phyloP scores from a whole-genome alignment of 2,797 vertebrate genomes.

The Sebastes minor region DNA sequence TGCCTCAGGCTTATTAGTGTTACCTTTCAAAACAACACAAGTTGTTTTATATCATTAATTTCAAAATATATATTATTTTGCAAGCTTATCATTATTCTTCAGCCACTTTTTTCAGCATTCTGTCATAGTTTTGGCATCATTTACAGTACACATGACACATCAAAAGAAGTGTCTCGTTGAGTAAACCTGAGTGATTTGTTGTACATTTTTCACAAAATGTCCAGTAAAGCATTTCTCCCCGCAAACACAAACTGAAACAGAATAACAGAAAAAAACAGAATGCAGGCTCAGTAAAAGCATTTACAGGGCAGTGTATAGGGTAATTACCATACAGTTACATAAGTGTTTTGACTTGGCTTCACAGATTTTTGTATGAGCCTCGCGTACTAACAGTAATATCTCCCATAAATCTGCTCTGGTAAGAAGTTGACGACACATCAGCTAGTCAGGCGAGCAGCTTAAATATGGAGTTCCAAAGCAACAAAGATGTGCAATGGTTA shows the following conservation, averaged over 20 bases:
- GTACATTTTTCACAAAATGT: not conserved
- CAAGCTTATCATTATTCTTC: not conserved
- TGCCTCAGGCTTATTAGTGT: not conserved
- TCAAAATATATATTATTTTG: not conserved
- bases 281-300: not conserved
- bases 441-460: not conserved
- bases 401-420: not conserved
- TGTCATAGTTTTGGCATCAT: not conserved
- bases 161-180: not conserved
- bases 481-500: constrained; percentile 1
- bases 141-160: not conserved
- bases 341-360: not conserved
- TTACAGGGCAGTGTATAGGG: not conserved
- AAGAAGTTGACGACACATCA: not conserved
- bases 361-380: not conserved
- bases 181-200: not conserved
- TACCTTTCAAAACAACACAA: not conserved
- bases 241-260: not conserved
- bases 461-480: constrained; percentile 5
- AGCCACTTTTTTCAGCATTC: not conserved
- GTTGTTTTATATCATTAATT: not conserved
- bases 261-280: not conserved
- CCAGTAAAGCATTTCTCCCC: not conserved
- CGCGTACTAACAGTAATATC: not conserved
- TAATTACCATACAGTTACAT: not conserved